Evolutionary conservation across 1,140 invertebrate species (phyloP), one percentile per base, ranked within the genome.

Genomic region (Lycorma delicatula): DNA sequence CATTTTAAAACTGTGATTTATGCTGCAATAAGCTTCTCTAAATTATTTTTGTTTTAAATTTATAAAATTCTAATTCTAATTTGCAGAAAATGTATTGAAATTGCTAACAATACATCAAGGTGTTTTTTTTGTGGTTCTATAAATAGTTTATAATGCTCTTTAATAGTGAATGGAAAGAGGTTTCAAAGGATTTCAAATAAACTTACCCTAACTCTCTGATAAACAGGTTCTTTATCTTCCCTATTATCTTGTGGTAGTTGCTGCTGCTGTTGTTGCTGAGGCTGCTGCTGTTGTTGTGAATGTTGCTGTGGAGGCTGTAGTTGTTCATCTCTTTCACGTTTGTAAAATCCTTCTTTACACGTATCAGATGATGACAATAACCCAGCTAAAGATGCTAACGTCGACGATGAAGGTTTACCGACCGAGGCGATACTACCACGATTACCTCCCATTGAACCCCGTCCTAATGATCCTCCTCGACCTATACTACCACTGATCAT

Each of bases 331-430:
- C 22, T 4, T 16, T 49, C 47, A 3, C 48, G 48, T 6, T 50
- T 29, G 13, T 44, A 44, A 9, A 44, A 44, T 5, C 47, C 51
- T 36, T 59, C 52, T 9, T 51, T 52, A 48, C 46, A 51, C 7
- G 56, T 36, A 11, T 56, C 53, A 1, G 60, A 38, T 2, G 63
- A 54, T 28, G 68, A 65, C 16, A 86, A 75, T 11, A 91, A 70
- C 20, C 87, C 87, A 5, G 89, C 87, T 13, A 92, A 74, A 64
- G 85, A 89, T 1, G 86, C 87, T 25, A 93, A 73, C 0, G 89
- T 89, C 0, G 86, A 85, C 28, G 84, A 86, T 2, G 86, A 86
- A 6, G 89, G 89, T 70, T 91, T 90, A 9, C 88, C 87, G 26
- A 86, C 81, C 1, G 85, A 86, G 1, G 82, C 84, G 12, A 90